Evolutionary conservation across 2,888 invertebrate genomes (phyloP), one percentile per base, ranked within the genome.

Genomic region (Dynastes maya): DNA sequence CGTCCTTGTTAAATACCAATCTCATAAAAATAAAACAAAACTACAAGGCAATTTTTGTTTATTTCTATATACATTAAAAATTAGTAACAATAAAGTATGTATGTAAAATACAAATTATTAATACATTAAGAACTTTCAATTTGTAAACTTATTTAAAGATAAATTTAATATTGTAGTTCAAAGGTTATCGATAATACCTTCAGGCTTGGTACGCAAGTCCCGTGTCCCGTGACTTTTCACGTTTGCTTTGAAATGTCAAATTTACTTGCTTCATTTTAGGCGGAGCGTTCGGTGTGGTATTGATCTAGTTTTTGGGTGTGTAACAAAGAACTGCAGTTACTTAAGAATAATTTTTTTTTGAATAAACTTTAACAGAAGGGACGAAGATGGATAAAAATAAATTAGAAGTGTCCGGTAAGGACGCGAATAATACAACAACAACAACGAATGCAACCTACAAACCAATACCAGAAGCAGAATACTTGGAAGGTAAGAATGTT

Each of bases 381-480:
- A n/a, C 45, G 13, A 76, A n/a, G 82, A 86, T 89, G 88, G 90
- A 90, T 84, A 90, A 90, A 81, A 90, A 90, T 82, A 91, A 91
- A 78, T 89, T 88, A 80, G 87, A 87, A 64, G 84, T 88, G 80
- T 83, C 86, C 83, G 85, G 81, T 49, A 85, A 85, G 79, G 83
- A 83, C 74, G 82, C 76, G 76, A 84, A 84, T 78, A 83, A 85
- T 68, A 16, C 16, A 16, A 81, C 82, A 40, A 83, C 84, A 58
- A 83, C 86, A 77, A 83, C 84, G 22, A 80, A 83, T 55, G 86
- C 88, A 58, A 85, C 90, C 53, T 92, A 92, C 86, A 92, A 91
- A 86, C 89, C 90, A 64, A 90, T 92, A 83, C 90, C 91, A 80
- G 92, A 92, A 84, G 6, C 58, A 9, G 86, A 90, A 82, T 92